A percentile compares a stretch with the other conserved stretches of the same genome.
Evolutionary conservation across 2,797 vertebrate species (phyloP).

Genomic region (Zenarchopterus dispar): DNA sequence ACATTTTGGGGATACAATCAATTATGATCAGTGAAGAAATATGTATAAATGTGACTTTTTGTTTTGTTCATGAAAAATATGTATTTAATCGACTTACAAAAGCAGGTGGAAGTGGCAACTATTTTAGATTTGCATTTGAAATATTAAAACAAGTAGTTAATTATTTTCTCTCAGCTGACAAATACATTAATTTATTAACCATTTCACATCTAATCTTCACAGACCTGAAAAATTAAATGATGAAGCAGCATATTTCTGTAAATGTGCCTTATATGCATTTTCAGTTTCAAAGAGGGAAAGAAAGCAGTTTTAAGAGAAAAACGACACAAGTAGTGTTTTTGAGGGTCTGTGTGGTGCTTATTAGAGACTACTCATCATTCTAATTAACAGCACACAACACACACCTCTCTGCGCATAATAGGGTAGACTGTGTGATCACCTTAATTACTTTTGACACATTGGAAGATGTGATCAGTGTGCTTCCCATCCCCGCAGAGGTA

Average conservation of each 20-base stretch:
- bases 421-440: slow-evolving; percentile 65
- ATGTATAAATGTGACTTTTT: background rate
- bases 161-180: background rate
- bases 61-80: background rate
- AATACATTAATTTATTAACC: background rate
- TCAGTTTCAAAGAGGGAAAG: slow-evolving; percentile 22
- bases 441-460: slow-evolving; percentile 80
- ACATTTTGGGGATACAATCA: background rate
- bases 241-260: slow-evolving; percentile 9
- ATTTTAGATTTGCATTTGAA: background rate
- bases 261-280: slow-evolving; percentile 2
- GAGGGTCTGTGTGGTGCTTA: slow-evolving; percentile 43
- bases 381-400: slow-evolving; percentile 71
- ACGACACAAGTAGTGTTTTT: slow-evolving; percentile 18
- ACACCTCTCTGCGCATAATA: slow-evolving; percentile 69
- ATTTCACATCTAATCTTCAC: background rate
- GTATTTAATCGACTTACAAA: background rate
- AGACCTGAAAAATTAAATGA: background rate
- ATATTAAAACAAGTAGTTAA: background rate
- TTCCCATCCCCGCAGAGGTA: slow-evolving; percentile 55
- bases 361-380: slow-evolving; percentile 66
- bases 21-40: background rate
- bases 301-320: slow-evolving; percentile 41
- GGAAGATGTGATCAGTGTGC: slow-evolving; percentile 62
- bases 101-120: background rate